Evolutionary conservation across 1,140 invertebrate genomes (phyloP), one percentile per base, ranked within the genome.

Genomic region (Drosophila kanapiae): DNA sequence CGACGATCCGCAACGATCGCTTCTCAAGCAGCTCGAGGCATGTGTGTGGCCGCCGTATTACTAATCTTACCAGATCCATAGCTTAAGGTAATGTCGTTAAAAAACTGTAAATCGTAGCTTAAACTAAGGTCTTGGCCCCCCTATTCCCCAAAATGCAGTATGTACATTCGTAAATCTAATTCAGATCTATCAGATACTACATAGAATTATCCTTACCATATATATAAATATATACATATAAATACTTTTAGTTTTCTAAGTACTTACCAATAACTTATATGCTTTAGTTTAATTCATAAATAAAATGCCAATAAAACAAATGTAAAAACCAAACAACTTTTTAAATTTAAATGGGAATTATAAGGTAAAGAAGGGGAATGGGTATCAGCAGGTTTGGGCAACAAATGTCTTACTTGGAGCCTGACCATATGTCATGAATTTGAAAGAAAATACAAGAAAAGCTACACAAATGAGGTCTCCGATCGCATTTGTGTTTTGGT

Each of bases 101-200:
- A 51, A 42, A 59, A 8, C 23, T 72, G 69, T 72, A 72, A 72
- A 72, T 72, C 68, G 51, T 72, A 72, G 68, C 13, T 48, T 16
- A 9, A 37, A 8, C 16, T 70, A 70, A 70, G 67, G 13, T 42
- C 27, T 33, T 35, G n/a, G 54, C 16, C 60, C 64, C 59, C 23
- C 14, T 6, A 40, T 42, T 48, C 53, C 53, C 31, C 37, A 27
- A 16, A 64, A 47, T 43, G 67, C 65, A 71, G 51, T 42, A 71
- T 72, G 69, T 72, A 72, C 53, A 72, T 72, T 72, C 37, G 45
- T 60, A 72, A 72, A 70, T 56, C 63, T 68, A 68, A 54, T 31
- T 29, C 63, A 45, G 63, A 72, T 72, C 45, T 57, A 60, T 40
- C 45, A 40, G 31, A 72, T 59, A 71, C 64, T 71, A 70, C 67